Conservation (phyloP, 2,888 invertebrate species). For the Netelia inedita region DNA sequence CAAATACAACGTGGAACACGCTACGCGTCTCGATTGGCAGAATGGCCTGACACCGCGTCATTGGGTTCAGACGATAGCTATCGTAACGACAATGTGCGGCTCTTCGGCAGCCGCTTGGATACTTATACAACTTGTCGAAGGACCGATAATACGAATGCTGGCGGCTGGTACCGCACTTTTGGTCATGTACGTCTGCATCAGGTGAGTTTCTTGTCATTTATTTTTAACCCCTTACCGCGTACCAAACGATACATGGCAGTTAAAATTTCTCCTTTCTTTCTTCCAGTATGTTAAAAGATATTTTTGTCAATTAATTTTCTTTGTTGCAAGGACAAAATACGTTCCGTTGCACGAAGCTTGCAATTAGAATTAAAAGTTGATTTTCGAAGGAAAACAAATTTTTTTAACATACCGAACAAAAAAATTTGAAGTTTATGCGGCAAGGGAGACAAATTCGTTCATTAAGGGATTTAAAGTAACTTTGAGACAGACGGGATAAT, state of each 20-base stretch:
- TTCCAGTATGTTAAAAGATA: no score
- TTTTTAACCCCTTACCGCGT: background rate
- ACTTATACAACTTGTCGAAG: slow-evolving; percentile 91
- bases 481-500: background rate
- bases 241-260: no score
- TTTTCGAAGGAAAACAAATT: no score
- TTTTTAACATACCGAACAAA: background rate
- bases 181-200: slow-evolving; percentile 93
- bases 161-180: slow-evolving; percentile 93
- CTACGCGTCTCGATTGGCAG: slow-evolving; percentile 93
- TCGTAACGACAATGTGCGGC: slow-evolving; percentile 92
- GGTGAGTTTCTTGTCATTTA: slow-evolving; percentile 85
- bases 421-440: background rate
- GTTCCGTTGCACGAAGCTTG: no score
- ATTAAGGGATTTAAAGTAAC: no score
- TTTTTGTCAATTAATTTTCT: no score
- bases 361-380: no score
- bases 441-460: background rate
- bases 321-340: no score
- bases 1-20: slow-evolving; percentile 92
- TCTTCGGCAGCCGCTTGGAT: slow-evolving; percentile 93
- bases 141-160: slow-evolving; percentile 92
- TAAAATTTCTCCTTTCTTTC: no score
- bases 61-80: slow-evolving; percentile 93
- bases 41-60: slow-evolving; percentile 93